Base-by-base conservation (phyloP, 2,113 vertebrate species). In the Rhabdornis inornatus region DNA sequence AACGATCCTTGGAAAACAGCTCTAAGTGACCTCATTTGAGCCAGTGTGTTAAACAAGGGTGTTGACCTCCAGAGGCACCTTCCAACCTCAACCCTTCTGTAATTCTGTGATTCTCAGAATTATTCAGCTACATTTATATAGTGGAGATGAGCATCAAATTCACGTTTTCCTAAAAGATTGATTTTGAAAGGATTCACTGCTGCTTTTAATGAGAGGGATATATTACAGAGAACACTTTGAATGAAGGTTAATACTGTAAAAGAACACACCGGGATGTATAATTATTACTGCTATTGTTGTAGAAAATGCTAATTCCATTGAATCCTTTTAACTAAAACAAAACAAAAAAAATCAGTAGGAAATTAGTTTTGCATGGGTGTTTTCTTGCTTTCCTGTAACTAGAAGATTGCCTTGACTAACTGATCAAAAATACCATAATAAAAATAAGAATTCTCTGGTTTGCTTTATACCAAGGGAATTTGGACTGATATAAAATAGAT, bases 381-480 rank as follows among this genome's bases (percentile, higher is more conserved):
- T 92, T 80, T 31, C 86, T 89, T 94, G 4, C 20, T 85, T 55
- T 92, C 42, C 85, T 90, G 7, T 42, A 89, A 75, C 8, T 80
- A 47, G n/a, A 88, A 64, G 3, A 16, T 59, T 59, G 11, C 55
- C 55, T 87, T 85, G 74, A 94, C 81, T 83, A 87, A 80, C 14
- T 84, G 50, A 87, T 90, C n/a, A 94, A 92, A 95, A 95, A 65
- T 50, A 40, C 9, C 1, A 4, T 69, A 87, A 84, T 45, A 64
- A 87, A 91, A 91, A 64, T 33, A 71, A 60, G 15, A 87, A 55
- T 68, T 81, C 77, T 82, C 53, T 80, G 2, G 63, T 87, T 47
- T 69, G 25, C 52, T 95, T 65, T 72, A 35, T 50, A 80, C 23
- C 55, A 77, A 57, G 91, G 76, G 95, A 95, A 86, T 95, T 91